These are phyloP conservation scores for Platysternon megacephalum DNA, from an alignment of 2,113 vertebrate species.

Conservation along the genomic window DNA sequence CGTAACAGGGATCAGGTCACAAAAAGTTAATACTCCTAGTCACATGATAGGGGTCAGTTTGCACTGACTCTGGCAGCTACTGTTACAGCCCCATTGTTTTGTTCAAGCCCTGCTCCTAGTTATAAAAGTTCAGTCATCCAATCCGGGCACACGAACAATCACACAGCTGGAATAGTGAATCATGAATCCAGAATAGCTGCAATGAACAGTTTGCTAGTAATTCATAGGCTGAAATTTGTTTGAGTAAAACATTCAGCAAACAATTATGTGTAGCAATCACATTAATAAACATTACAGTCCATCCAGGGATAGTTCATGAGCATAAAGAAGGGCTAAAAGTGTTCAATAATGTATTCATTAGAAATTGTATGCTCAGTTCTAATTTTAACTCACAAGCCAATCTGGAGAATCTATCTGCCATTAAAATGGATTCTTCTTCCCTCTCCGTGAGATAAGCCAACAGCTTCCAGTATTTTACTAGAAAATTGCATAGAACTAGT, in stretches of 20 bases:
- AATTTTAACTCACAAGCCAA: slow-evolving; percentile 30
- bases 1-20: background rate
- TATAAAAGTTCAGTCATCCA: background rate
- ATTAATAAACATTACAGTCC: background rate
- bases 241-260: background rate
- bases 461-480: slow-evolving; percentile 13
- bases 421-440: slow-evolving; percentile 13
- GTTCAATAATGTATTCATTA: background rate
- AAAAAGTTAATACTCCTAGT: background rate
- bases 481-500: background rate
- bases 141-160: background rate
- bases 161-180: background rate
- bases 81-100: background rate
- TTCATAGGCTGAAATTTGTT: background rate
- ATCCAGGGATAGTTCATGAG: background rate
- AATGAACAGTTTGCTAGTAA: background rate
- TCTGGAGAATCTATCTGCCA: slow-evolving; percentile 4
- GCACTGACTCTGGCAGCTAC: too few relatives aligned
- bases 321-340: background rate
- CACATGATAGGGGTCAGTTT: background rate
- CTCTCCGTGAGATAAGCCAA: background rate
- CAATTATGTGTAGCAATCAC: background rate
- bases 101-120: background rate
- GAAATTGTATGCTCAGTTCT: background rate
- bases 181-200: background rate